These are phyloP conservation scores for Tetramorium parvispinum DNA, from an alignment of 1,140 invertebrate genomes.

Conservation along the genomic window DNA sequence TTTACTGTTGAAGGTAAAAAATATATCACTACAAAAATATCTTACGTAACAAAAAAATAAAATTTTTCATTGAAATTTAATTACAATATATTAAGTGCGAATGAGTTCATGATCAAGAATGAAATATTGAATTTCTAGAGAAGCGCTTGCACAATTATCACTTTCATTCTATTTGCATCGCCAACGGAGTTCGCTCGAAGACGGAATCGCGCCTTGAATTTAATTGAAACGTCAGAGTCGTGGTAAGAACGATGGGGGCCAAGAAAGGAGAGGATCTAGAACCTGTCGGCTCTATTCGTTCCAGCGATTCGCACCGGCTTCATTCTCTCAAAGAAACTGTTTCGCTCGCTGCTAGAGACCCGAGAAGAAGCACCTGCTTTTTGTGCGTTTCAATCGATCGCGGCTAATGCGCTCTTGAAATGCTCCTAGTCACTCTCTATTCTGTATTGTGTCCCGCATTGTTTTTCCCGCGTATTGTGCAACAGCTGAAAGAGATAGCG, in stretches of 20 bases:
- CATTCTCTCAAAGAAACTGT: conserved; percentile 56
- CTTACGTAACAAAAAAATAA: neutral
- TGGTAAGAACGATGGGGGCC: conserved; percentile 48
- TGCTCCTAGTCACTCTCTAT: conserved; percentile 47
- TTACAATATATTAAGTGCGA: conserved; percentile 1
- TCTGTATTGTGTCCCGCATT: conserved; percentile 31
- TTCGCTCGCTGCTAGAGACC: conserved; percentile 34
- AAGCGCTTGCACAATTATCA: conserved; percentile 25
- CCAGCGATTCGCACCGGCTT: conserved; percentile 56
- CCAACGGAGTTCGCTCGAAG: neutral
- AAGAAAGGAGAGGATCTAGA: conserved; percentile 59
- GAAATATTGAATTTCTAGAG: conserved; percentile 9
- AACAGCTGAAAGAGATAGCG: conserved; percentile 23
- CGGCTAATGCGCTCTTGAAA: conserved; percentile 47
- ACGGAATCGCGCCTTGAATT: conserved; percentile 60
- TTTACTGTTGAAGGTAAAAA: neutral
- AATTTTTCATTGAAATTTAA: neutral
- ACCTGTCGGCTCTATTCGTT: conserved; percentile 60
- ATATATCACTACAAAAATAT: neutral
- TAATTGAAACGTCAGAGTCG: conserved; percentile 73
- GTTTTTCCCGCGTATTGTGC: conserved; percentile 40
- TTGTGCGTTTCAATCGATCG: conserved; percentile 46
- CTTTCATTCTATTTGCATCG: conserved; percentile 23
- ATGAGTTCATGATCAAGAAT: neutral
- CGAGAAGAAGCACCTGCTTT: conserved; percentile 53